phyloP scores from a whole-genome alignment of 2,888 invertebrate genomes.

The Cheilosia vernalis region DNA sequence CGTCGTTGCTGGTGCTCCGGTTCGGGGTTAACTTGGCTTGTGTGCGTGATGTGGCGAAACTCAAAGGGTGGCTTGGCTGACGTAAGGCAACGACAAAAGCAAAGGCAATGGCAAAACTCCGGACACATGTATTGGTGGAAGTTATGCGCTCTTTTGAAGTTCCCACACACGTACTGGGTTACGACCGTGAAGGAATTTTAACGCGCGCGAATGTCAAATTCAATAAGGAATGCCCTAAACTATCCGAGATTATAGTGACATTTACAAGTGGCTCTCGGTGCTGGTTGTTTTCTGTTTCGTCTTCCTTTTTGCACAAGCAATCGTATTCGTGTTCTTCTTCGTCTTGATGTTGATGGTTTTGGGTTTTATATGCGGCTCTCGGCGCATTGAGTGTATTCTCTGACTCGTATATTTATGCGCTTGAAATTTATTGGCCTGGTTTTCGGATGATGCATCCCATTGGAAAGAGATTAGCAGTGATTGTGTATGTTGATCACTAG shows the following conservation, averaged over 20 bases:
- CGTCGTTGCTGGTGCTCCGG: slow-evolving; percentile 4
- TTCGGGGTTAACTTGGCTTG: slow-evolving; percentile 27
- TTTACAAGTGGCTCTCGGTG: slow-evolving; percentile 55
- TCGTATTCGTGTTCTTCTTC: not conserved
- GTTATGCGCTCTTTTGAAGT: slow-evolving; percentile 49
- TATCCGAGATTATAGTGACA: slow-evolving; percentile 68
- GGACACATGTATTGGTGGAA: slow-evolving; percentile 9
- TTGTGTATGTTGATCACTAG: slow-evolving; percentile 37
- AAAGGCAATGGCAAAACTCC: not conserved
- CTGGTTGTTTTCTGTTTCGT: slow-evolving; percentile 1
- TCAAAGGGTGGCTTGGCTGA: not conserved
- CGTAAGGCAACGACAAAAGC: not conserved
- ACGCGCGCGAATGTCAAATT: slow-evolving; percentile 69
- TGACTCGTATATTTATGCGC: slow-evolving; percentile 33
- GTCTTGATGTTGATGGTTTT: not conserved
- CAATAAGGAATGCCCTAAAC: slow-evolving; percentile 68
- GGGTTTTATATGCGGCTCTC: not conserved
- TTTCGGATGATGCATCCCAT: slow-evolving; percentile 36
- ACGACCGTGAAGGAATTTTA: slow-evolving; percentile 69
- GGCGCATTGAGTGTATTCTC: slow-evolving; percentile 1
- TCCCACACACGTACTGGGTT: slow-evolving; percentile 64
- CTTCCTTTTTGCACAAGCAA: slow-evolving; percentile 9
- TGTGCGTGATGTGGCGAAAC: slow-evolving; percentile 36
- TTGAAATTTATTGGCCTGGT: slow-evolving; percentile 63
- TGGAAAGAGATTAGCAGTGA: slow-evolving; percentile 48